A percentile compares a stretch with the other conserved stretches of the same genome.
Evolutionary conservation across 2,113 vertebrate species (phyloP).

Genomic region (Progne subis): DNA sequence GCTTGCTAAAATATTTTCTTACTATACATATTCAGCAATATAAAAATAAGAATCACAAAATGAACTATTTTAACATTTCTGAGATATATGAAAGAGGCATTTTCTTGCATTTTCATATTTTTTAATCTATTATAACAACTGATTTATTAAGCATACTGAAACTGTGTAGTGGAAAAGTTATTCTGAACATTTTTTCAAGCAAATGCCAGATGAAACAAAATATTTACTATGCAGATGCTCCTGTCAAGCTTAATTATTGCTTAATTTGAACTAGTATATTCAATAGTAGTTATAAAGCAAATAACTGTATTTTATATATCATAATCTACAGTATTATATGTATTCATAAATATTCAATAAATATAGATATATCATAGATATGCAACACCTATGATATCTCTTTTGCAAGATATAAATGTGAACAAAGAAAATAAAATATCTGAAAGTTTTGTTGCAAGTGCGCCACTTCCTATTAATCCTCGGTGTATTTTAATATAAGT

Average conservation of each 20-base stretch:
- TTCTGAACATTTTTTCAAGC: neutral
- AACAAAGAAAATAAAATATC: neutral
- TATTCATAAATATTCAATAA: neutral
- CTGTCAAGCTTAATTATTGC: neutral
- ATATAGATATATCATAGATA: neutral
- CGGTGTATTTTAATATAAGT: neutral
- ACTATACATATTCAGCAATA: neutral
- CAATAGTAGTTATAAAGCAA: neutral
- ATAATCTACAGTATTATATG: neutral
- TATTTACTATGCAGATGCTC: neutral
- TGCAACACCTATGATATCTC: neutral
- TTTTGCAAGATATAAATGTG: neutral
- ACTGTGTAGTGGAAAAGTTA: neutral
- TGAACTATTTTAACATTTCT: neutral
- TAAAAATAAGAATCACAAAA: neutral
- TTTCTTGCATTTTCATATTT: neutral
- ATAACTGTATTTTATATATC: neutral
- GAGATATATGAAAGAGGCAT: neutral
- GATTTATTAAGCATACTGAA: neutral
- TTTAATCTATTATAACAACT: neutral
- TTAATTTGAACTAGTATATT: neutral
- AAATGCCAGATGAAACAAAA: neutral
- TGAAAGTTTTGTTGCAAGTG: neutral
- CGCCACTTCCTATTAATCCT: neutral
- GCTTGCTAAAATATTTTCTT: neutral